A percentile compares a stretch with the other conserved stretches of the same genome.
Conservation (phyloP, 2,797 vertebrate species). For the Netta rufina region DNA sequence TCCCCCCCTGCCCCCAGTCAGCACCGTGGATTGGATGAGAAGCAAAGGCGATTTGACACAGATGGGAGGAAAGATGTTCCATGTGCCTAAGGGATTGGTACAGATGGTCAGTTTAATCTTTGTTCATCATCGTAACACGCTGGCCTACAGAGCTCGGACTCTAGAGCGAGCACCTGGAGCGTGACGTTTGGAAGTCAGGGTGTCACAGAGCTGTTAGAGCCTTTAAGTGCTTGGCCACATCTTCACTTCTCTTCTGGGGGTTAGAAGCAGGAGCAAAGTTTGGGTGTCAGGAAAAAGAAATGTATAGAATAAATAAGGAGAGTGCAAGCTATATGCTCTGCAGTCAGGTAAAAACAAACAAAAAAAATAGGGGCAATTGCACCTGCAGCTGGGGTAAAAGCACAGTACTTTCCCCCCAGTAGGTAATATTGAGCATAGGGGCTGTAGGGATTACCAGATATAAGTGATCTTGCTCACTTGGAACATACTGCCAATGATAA, state of each 20-base stretch:
- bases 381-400: neutral
- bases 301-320: neutral
- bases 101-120: constrained; percentile 25
- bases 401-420: neutral
- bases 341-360: neutral
- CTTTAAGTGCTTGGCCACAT: neutral
- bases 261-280: neutral
- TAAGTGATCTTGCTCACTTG: neutral
- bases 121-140: neutral
- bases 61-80: neutral
- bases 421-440: neutral
- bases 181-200: neutral
- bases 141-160: neutral
- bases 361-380: neutral
- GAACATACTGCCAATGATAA: neutral
- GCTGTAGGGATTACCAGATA: neutral
- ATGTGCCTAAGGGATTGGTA: neutral
- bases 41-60: neutral
- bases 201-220: neutral
- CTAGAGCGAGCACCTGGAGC: neutral
- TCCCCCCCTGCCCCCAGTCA: neutral
- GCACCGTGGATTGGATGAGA: neutral
- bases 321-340: neutral
- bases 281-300: neutral
- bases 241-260: neutral